Conservation (phyloP, 2,888 invertebrate species). For the Myopa tessellatipennis region DNA sequence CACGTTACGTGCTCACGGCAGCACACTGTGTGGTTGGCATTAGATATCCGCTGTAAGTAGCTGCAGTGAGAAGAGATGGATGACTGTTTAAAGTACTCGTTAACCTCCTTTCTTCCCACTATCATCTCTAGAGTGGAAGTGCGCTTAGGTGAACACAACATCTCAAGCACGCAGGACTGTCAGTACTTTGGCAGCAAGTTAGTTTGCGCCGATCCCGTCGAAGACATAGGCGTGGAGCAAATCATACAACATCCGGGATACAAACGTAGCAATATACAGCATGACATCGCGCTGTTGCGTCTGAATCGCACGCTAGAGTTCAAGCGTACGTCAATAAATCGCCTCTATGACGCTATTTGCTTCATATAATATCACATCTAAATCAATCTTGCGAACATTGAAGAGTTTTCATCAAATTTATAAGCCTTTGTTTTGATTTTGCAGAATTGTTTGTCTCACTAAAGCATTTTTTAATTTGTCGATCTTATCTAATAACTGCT, state of each 20-base stretch:
- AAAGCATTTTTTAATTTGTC: too few species aligned
- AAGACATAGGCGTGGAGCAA: conserved; percentile 56
- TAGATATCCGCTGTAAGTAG: conserved; percentile 53
- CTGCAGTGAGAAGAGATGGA: too few species aligned
- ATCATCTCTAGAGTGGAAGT: conserved; percentile 49
- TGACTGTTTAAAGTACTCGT: background rate
- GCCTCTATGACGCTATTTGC: too few species aligned
- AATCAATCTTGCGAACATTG: too few species aligned
- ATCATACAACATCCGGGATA: conserved; percentile 44
- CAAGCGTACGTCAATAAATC: conserved; percentile 51
- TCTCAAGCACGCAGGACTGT: conserved; percentile 55
- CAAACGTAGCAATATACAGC: conserved; percentile 27
- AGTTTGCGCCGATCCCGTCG: conserved; percentile 56
- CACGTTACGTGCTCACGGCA: conserved; percentile 59
- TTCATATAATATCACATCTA: background rate
- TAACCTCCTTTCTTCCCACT: background rate
- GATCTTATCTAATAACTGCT: background rate
- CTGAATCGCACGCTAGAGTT: conserved; percentile 51
- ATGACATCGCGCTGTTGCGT: conserved; percentile 59
- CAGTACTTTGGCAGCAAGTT: conserved; percentile 50
- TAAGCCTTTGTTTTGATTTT: too few species aligned
- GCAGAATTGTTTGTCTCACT: too few species aligned
- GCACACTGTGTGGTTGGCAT: conserved; percentile 54
- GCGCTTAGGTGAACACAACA: conserved; percentile 58
- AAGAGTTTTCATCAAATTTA: too few species aligned